A percentile compares a stretch with the other conserved stretches of the same genome.
Conservation (phyloP, 2,888 invertebrate species). For the Leucophora obtusa region DNA sequence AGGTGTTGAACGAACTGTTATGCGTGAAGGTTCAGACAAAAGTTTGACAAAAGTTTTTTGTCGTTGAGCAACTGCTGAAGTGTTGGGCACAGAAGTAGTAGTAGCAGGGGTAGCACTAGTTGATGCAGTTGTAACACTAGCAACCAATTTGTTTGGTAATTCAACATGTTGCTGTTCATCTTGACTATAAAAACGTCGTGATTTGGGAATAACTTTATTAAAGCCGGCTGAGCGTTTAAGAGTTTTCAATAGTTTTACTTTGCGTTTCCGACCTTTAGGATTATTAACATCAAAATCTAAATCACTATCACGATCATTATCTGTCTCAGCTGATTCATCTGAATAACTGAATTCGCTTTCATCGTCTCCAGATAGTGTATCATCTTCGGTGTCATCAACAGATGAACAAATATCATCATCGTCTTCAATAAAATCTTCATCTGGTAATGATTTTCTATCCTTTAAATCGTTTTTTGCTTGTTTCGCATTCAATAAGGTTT, state of each 20-base stretch:
- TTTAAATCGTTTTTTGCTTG: constrained; percentile 37
- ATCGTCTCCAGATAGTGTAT: constrained; percentile 71
- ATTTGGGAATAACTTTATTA: constrained; percentile 35
- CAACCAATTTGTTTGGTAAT: constrained; percentile 13
- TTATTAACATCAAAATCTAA: constrained; percentile 83
- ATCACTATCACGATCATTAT: constrained; percentile 82
- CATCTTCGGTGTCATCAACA: constrained; percentile 67
- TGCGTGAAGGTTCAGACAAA: constrained; percentile 33
- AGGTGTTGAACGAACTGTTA: constrained; percentile 51
- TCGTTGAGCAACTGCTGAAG: constrained; percentile 10
- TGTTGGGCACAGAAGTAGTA: neutral
- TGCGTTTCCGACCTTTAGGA: constrained; percentile 73
- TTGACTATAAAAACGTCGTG: constrained; percentile 37
- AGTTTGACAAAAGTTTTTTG: constrained; percentile 41
- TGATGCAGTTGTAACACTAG: neutral
- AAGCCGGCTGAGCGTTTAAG: constrained; percentile 45
- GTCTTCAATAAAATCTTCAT: constrained; percentile 65
- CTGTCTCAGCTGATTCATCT: constrained; percentile 77
- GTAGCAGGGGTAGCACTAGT: neutral
- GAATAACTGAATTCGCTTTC: constrained; percentile 77
- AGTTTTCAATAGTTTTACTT: constrained; percentile 58
- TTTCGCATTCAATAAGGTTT: neutral
- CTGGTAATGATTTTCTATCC: constrained; percentile 9
- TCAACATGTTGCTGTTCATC: constrained; percentile 36
- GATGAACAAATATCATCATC: constrained; percentile 67